Base-by-base conservation (phyloP, 1,140 invertebrate species). In the Pseudomyrmex concolor region DNA sequence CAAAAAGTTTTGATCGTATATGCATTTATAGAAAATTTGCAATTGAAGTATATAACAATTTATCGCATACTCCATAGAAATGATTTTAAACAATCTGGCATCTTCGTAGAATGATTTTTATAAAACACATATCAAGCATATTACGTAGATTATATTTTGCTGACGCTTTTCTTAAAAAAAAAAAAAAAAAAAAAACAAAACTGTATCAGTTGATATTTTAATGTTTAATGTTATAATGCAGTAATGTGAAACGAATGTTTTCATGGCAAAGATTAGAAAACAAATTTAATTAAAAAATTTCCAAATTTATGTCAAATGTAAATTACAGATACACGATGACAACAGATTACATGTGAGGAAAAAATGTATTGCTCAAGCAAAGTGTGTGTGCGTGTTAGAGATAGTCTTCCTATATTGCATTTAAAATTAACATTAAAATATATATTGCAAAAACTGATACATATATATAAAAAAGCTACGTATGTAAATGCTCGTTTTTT, bases 351-450 rank as follows among this genome's bases (percentile, higher is more conserved):
- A 34, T 55, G 22, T 62, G 59, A n/a, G n/a, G 4, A 63, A 51
- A 0, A 7, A 9, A 54, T 51, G 62, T 54, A 48, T 82, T 82
- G 59, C 68, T 82, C 68, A 72, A 72, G n/a, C 34, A 72, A 67
- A 55, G 50, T 81, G 19, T 34, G 4, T 34, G 7, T 34, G 4
- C 7, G 7, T 0, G 34, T 34, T 7, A 45, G 10, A 43, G 15
- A n/a, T 68, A 54, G 51, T 66, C 62, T 83, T 76, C 62, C 70
- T 48, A 19, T 51, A 76, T 83, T 76, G 81, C 81, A 77, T 83
- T 83, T 83, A 84, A 71, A 62, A 84, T 64, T 34, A 51, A 64
- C 15, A 60, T 64, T 48, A 64, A 55, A 60, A 54, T 70, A 59
- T 43, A 66, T 17, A 51, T 15, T 19, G 22, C 54, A 22, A 15